A percentile compares a stretch with the other conserved stretches of the same genome.
phyloP scores from a whole-genome alignment of 2,797 vertebrate genomes.

The Decapterus maruadsi region DNA sequence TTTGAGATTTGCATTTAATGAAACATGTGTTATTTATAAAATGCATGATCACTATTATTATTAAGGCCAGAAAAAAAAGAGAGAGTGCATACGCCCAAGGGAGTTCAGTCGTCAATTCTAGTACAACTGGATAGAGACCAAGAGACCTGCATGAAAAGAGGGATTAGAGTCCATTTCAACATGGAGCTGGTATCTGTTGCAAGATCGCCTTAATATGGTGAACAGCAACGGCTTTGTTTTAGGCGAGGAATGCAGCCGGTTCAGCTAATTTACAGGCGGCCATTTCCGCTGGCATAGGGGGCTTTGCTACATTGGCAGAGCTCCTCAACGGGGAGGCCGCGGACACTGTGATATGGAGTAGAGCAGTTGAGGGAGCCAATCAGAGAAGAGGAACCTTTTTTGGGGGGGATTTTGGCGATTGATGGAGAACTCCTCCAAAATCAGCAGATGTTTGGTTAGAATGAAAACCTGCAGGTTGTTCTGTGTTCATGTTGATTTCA shows the following conservation, averaged over 20 bases:
- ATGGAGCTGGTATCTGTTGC: slow-evolving; percentile 75
- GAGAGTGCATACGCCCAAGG: slow-evolving; percentile 30
- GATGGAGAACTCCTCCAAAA: slow-evolving; percentile 4
- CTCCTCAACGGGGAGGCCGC: slow-evolving; percentile 9
- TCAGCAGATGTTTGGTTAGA: slow-evolving; percentile 5
- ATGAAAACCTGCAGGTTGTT: background rate
- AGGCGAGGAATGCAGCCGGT: slow-evolving; percentile 73
- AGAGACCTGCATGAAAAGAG: slow-evolving; percentile 67
- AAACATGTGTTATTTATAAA: slow-evolving; percentile 70
- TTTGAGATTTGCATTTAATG: slow-evolving; percentile 56
- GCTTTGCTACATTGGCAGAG: slow-evolving; percentile 55
- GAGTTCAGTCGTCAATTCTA: slow-evolving; percentile 59
- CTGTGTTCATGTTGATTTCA: background rate
- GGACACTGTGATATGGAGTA: slow-evolving; percentile 22
- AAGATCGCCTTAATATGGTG: slow-evolving; percentile 73
- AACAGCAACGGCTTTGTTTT: slow-evolving; percentile 80
- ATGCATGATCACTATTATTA: slow-evolving; percentile 55
- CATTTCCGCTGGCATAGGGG: slow-evolving; percentile 68
- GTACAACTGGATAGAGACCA: slow-evolving; percentile 67
- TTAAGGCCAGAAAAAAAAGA: slow-evolving; percentile 38
- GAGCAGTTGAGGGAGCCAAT: slow-evolving; percentile 9
- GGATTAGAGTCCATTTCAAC: slow-evolving; percentile 75
- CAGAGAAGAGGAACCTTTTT: background rate
- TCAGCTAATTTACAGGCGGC: slow-evolving; percentile 67
- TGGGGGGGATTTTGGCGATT: background rate